A percentile compares a stretch with the other conserved stretches of the same genome.
Conservation (phyloP, 2,797 vertebrate genomes). For the Melanotaenia nigrans region DNA sequence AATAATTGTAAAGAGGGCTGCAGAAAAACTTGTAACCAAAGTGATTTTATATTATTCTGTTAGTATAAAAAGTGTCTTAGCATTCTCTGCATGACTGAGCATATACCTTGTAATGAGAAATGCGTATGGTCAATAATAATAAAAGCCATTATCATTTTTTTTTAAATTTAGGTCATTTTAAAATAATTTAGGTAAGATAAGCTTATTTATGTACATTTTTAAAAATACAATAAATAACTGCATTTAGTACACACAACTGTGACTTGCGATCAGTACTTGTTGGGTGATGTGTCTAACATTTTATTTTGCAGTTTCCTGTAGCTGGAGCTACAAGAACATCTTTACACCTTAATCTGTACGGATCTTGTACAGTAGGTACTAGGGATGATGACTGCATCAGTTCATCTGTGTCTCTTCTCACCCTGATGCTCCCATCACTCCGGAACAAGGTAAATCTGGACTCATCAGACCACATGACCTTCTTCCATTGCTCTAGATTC, state of each 20-base stretch:
- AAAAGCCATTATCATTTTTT: neutral
- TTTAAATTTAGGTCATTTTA: no score
- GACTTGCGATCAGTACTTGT: neutral
- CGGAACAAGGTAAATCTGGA: no score
- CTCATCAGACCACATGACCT: no score
- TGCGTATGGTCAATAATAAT: neutral
- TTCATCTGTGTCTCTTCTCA: no score
- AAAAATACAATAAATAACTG: neutral
- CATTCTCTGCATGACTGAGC: neutral
- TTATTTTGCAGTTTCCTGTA: neutral
- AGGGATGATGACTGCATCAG: no score
- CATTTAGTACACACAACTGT: neutral
- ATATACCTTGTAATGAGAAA: neutral
- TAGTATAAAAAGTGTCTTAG: neutral
- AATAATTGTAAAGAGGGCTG: neutral
- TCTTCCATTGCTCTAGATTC: no score
- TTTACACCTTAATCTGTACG: neutral
- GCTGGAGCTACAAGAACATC: neutral
- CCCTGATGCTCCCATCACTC: no score
- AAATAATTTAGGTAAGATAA: no score
- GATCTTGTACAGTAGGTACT: no score
- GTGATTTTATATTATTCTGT: neutral
- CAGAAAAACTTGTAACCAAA: neutral
- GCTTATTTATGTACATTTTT: no score
- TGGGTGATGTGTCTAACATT: neutral